Evolutionary conservation across 1,140 invertebrate genomes (phyloP).

Genomic region (Temnothorax longispinosus): DNA sequence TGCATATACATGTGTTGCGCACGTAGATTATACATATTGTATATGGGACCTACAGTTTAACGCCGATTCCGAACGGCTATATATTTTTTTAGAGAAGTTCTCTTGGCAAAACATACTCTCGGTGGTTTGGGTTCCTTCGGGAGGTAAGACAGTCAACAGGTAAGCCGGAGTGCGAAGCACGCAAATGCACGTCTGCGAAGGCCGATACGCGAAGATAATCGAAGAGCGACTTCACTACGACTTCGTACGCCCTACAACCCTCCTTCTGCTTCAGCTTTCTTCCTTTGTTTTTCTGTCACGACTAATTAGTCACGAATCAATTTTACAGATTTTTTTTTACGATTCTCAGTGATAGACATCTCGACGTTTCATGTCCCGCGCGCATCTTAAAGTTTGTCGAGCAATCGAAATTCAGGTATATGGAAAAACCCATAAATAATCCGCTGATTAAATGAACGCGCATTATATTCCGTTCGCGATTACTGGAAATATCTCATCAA

Average conservation of each 20-base stretch:
- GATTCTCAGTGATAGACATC: background rate
- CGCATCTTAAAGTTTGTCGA: background rate
- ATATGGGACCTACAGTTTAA: too few relatives aligned
- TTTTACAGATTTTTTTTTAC: background rate
- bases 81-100: too few relatives aligned
- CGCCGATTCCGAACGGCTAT: too few relatives aligned
- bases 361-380: background rate
- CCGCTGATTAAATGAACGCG: conserved; percentile 1
- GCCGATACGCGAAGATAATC: background rate
- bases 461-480: conserved; percentile 1
- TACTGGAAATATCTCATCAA: conserved; percentile 6
- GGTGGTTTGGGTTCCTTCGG: background rate
- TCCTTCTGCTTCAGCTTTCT: background rate
- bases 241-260: background rate
- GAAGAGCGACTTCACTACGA: background rate
- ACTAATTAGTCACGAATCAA: background rate
- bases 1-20: too few relatives aligned
- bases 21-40: too few relatives aligned
- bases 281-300: background rate
- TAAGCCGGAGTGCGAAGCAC: background rate
- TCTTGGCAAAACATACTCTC: too few relatives aligned
- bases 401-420: background rate
- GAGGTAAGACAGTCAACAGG: conserved; percentile 42
- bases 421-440: background rate
- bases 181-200: background rate